Conservation (phyloP, 1,140 invertebrate species). For the Brachionus rubens region DNA sequence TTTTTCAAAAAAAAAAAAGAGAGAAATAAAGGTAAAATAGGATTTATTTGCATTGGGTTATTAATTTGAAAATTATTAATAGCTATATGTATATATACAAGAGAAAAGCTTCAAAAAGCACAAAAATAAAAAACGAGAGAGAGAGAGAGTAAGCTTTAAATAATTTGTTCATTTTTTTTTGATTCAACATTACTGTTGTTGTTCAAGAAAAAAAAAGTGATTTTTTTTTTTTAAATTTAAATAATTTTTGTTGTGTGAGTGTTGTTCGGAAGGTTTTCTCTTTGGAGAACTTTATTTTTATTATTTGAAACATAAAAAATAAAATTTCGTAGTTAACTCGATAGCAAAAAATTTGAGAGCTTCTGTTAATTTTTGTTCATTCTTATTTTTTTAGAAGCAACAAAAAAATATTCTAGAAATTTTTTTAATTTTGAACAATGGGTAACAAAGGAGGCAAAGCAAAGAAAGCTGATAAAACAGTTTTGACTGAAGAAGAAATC, state of each 20-base stretch:
- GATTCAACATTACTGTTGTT: no score
- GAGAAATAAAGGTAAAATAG: slow-evolving; percentile 43
- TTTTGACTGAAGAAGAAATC: slow-evolving; percentile 54
- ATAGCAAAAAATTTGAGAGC: no score
- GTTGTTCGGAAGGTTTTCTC: no score
- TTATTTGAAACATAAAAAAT: neutral
- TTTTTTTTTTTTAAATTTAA: no score
- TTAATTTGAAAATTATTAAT: slow-evolving; percentile 43
- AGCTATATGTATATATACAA: slow-evolving; percentile 6
- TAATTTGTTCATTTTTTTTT: no score
- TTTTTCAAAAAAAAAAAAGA: no score
- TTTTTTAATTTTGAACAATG: slow-evolving; percentile 38
- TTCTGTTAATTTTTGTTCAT: no score
- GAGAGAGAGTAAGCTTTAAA: no score
- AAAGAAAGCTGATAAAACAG: slow-evolving; percentile 32
- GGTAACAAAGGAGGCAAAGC: slow-evolving; percentile 37
- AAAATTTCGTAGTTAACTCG: no score
- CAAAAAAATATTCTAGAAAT: neutral
- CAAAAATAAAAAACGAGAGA: no score
- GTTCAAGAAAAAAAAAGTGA: no score
- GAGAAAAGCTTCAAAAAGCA: neutral
- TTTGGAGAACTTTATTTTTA: neutral
- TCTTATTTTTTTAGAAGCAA: slow-evolving; percentile 6
- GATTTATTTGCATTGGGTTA: slow-evolving; percentile 43
- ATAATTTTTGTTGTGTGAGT: no score